Base-by-base conservation (phyloP, 2,888 invertebrate species). In the Ceraclea dissimilis region DNA sequence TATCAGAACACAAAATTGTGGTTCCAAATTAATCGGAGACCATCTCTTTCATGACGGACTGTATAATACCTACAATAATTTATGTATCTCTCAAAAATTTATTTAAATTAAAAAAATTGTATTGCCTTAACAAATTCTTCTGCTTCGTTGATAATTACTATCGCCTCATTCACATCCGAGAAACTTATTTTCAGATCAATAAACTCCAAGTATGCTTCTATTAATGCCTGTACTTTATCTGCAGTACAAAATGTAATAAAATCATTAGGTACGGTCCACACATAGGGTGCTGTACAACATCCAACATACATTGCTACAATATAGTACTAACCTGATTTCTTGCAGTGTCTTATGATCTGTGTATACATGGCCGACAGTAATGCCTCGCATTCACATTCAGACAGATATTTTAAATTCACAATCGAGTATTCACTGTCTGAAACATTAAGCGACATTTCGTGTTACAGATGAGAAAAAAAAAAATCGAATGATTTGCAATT, bases 301-400 rank as follows among this genome's bases (percentile, higher is more conserved):
- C 26, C 26, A 26, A 10, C 26, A 26, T n/a, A n/a, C 26, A 26
- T 4, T 26, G 4, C 10, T 26, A 26, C 5, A 26, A 26, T 10
- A 6, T 26, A 6, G 10, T 13, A 39, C 39, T 69, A 68, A 81
- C 82, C 80, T 56, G 82, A 79, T 49, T 80, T 81, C 49, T 73
- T 75, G 65, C 81, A 83, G 65, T 85, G 84, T 1, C 79, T 76
- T 33, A 83, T 70, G 48, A 82, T 70, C 65, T 83, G 80, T 1
- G 74, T 72, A 63, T 83, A 85, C 46, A 79, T 77, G 0, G 78
- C 74, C 22, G 71, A 70, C 48, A 84, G 67, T 58, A 83, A 82
- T 11, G 76, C 63, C 31, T 76, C 67, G 65, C 85, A 85, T 63
- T 81, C 79, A 64, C 85, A 85, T 48, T 74, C 70, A 1, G 71